Conservation (phyloP, 2,113 vertebrate genomes). For the Rhynchopsitta pachyrhyncha region DNA sequence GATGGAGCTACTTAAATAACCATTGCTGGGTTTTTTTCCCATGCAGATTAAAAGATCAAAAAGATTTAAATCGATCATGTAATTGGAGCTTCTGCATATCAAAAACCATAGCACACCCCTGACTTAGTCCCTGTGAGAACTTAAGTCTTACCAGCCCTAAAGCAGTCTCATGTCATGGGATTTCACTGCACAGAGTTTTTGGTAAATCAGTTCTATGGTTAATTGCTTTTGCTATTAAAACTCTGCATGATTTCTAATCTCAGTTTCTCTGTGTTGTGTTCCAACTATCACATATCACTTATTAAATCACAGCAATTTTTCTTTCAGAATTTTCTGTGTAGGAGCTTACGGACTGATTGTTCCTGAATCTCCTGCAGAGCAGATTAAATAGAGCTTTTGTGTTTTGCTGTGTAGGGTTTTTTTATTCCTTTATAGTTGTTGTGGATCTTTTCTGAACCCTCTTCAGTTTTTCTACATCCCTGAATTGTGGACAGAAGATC, state of each 20-base stretch:
- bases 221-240: background rate
- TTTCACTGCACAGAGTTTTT: background rate
- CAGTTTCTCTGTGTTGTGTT: background rate
- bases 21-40: background rate
- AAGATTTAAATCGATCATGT: background rate
- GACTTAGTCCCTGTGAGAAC: background rate
- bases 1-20: background rate
- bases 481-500: background rate
- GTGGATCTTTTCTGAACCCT: background rate
- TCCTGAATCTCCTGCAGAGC: background rate
- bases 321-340: constrained; percentile 7
- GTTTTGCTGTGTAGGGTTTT: background rate
- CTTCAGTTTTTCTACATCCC: background rate
- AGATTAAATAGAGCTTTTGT: background rate
- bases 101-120: background rate
- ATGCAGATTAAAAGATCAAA: constrained; percentile 19
- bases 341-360: background rate
- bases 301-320: background rate
- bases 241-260: background rate
- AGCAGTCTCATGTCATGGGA: background rate
- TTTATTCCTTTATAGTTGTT: background rate
- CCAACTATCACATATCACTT: background rate
- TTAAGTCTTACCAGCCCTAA: background rate
- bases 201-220: background rate
- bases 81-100: background rate